These are phyloP conservation scores for Erebia epiphron DNA, from an alignment of 2,888 invertebrate species.

Conservation along the genomic window DNA sequence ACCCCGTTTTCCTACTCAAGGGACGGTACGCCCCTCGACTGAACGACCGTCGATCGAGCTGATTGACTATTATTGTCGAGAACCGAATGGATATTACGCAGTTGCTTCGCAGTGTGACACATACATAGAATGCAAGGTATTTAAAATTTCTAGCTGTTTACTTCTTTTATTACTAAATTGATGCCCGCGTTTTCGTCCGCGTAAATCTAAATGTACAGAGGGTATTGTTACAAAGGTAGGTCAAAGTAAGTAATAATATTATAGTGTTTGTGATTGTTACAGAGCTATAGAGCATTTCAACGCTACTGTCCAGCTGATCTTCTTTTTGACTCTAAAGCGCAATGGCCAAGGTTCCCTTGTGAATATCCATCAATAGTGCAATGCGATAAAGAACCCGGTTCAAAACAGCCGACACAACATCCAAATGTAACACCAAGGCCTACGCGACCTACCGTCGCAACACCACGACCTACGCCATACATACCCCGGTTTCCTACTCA, in stretches of 20 bases:
- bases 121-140: slow-evolving; percentile 84
- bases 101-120: slow-evolving; percentile 86
- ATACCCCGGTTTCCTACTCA: too few relatives aligned
- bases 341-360: slow-evolving; percentile 87
- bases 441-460: background rate
- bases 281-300: slow-evolving; percentile 84
- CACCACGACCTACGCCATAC: background rate
- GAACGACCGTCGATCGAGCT: slow-evolving; percentile 13
- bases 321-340: slow-evolving; percentile 86
- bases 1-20: slow-evolving; percentile 1
- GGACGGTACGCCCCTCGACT: background rate
- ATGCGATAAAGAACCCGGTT: slow-evolving; percentile 10
- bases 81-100: slow-evolving; percentile 60
- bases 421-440: background rate
- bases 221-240: too few relatives aligned
- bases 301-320: slow-evolving; percentile 91
- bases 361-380: slow-evolving; percentile 81
- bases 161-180: background rate
- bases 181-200: too few relatives aligned
- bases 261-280: slow-evolving; percentile 12
- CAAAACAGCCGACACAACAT: too few relatives aligned
- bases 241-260: too few relatives aligned
- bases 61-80: slow-evolving; percentile 46
- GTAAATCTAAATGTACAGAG: too few relatives aligned
- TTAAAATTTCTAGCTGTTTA: slow-evolving; percentile 29